A percentile compares a stretch with the other conserved stretches of the same genome.
phyloP scores from a whole-genome alignment of 2,888 invertebrate genomes.

The Lottia gigantea region DNA sequence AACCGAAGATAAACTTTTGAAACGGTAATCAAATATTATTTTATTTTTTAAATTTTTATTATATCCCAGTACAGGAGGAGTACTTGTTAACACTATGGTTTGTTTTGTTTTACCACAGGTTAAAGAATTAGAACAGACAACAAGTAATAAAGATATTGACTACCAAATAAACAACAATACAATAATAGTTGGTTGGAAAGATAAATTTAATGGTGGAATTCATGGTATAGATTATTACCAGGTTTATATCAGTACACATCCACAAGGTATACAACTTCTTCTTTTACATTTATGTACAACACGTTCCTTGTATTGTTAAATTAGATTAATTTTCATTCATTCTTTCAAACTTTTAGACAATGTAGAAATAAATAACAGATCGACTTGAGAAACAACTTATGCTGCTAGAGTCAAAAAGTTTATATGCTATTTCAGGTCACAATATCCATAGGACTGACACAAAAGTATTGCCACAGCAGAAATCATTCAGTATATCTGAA shows the following conservation, averaged over 20 bases:
- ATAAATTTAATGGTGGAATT: background rate
- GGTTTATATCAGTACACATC: background rate
- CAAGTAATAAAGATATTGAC: background rate
- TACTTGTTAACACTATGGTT: background rate
- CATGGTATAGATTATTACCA: conserved; percentile 3
- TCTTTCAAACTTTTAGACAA: no score
- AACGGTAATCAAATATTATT: no score
- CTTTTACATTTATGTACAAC: no score
- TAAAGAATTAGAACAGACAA: conserved; percentile 5
- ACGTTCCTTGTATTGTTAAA: no score
- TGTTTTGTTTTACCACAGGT: background rate
- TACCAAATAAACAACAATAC: conserved; percentile 1
- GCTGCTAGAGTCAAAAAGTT: no score
- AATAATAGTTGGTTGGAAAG: conserved; percentile 1
- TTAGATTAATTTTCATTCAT: no score
- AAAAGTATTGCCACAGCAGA: background rate
- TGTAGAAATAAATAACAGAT: no score
- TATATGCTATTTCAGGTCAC: conserved; percentile 16
- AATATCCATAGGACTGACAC: conserved; percentile 15
- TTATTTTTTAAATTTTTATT: no score
- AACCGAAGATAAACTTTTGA: no score
- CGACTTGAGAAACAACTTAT: no score
- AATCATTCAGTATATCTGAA: conserved; percentile 13
- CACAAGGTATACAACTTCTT: no score
- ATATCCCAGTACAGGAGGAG: no score